Conservation (phyloP, 2,113 vertebrate species). For the Dascyllus trimaculatus region DNA sequence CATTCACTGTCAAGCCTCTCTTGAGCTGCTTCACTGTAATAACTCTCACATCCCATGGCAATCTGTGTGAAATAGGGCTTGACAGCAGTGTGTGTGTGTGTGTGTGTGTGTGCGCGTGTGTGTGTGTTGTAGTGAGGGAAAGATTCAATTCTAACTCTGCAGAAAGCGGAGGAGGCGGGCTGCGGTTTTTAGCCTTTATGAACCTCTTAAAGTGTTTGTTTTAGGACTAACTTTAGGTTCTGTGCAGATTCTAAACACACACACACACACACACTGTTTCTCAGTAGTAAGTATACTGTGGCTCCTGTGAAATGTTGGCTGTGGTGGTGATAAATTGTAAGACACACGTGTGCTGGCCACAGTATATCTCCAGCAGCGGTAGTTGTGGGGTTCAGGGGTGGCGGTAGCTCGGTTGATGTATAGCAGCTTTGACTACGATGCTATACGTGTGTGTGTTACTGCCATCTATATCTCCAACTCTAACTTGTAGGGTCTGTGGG, state of each 20-base stretch:
- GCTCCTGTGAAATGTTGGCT: constrained; percentile 18
- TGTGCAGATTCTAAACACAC: not conserved
- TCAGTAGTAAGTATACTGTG: constrained; percentile 8
- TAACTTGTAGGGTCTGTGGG: constrained; percentile 46
- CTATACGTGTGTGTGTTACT: constrained; percentile 10
- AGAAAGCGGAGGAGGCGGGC: not conserved
- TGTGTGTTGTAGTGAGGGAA: constrained; percentile 12
- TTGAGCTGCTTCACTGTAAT: constrained; percentile 63
- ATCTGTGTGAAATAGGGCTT: constrained; percentile 60
- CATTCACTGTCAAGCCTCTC: constrained; percentile 54
- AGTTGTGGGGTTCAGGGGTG: constrained; percentile 37
- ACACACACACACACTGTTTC: not conserved
- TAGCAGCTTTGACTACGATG: constrained; percentile 37
- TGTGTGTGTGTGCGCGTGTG: constrained; percentile 13
- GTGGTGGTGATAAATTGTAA: constrained; percentile 30
- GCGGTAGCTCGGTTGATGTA: constrained; percentile 52
- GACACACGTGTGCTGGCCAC: constrained; percentile 9
- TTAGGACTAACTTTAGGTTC: not conserved
- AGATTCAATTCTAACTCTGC: constrained; percentile 44
- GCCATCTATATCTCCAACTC: constrained; percentile 39
- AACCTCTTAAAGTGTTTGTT: constrained; percentile 30
- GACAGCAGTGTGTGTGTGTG: constrained; percentile 48
- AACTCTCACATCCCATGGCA: constrained; percentile 65
- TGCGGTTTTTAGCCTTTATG: constrained; percentile 8
- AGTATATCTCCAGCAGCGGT: constrained; percentile 50